Conservation (phyloP, 2,113 vertebrate species). For the Rhinogobius similis region DNA sequence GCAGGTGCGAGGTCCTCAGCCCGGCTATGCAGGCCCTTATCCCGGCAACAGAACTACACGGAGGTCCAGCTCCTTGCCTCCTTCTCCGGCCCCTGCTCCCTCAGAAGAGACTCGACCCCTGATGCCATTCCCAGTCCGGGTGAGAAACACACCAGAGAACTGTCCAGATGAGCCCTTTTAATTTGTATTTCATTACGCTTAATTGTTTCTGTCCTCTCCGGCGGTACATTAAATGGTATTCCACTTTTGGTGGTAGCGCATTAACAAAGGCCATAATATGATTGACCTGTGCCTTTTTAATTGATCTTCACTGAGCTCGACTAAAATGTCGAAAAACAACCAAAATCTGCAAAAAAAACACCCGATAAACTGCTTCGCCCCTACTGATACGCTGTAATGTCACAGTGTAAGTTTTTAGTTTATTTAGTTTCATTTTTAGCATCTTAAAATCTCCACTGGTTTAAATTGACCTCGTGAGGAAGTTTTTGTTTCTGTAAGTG, state of each 20-base stretch:
- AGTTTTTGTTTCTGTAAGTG: too few species aligned
- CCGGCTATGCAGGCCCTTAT: conserved; percentile 86
- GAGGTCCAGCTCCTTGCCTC: conserved; percentile 80
- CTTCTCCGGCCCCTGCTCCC: conserved; percentile 63
- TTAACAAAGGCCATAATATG: background rate
- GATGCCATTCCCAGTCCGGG: conserved; percentile 97
- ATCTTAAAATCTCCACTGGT: too few species aligned
- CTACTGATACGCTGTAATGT: too few species aligned
- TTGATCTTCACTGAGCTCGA: too few species aligned
- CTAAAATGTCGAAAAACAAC: too few species aligned
- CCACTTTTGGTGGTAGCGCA: background rate
- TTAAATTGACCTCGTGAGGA: too few species aligned
- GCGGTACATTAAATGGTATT: background rate
- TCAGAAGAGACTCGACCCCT: conserved; percentile 93
- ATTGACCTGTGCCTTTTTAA: background rate
- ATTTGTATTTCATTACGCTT: background rate
- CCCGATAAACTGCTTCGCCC: too few species aligned
- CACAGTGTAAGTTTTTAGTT: too few species aligned
- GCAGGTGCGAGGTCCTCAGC: conserved; percentile 85
- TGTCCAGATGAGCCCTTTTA: background rate
- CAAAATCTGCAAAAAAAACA: too few species aligned
- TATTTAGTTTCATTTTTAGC: too few species aligned
- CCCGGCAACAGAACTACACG: conserved; percentile 84
- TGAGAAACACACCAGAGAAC: conserved; percentile 63
- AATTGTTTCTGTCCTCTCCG: background rate